Base-by-base conservation (phyloP, 2,797 vertebrate species). In the Coendou prehensilis region DNA sequence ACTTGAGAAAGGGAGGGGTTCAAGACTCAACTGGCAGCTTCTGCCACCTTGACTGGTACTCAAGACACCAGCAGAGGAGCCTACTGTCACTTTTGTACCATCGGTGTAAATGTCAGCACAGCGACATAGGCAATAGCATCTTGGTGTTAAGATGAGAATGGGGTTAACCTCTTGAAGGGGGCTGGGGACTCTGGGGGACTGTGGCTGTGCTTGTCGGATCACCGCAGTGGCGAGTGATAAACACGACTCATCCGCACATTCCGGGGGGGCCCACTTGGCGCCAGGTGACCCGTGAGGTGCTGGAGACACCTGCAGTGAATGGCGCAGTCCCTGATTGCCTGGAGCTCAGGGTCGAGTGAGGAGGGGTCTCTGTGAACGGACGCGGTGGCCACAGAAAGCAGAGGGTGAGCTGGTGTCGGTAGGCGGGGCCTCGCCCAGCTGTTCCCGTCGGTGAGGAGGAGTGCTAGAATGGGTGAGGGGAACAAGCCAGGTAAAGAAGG, bases 41-140 rank as follows among this genome's bases (percentile, higher is more conserved):
- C 15, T 22, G 2, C 50, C 0, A 0, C 18, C 28, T 6, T 0
- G 1, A 17, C 2, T 8, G 3, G 11, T 59, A 30, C 81, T 76
- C 0, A 67, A 23, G 67, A 56, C 15, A 15, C 80, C 37, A 0
- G 2, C 7, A 41, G 52, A 37, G 8, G 20, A 33, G 2, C 50
- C 41, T 8, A 0, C 23, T 0, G 0, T 14, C 5, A 2, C 5
- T 18, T 45, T 9, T 0, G 17, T 5, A 18, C 9, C 2, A 1
- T 37, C 37, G 9, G 56, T 26, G 20, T 63, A 5, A 9, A 4
- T 0, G 22, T 59, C 59, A 45, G 28, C 47, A 0, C 0, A 0
- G 63, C 5, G 64, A 63, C 45, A 78, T 3, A 61, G 76, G 59
- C 67, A 17, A 14, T 85, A 1, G 1, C 0, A 2, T 50, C 56